phyloP scores from a whole-genome alignment of 1,140 invertebrate species.

The Sitophilus oryzae region DNA sequence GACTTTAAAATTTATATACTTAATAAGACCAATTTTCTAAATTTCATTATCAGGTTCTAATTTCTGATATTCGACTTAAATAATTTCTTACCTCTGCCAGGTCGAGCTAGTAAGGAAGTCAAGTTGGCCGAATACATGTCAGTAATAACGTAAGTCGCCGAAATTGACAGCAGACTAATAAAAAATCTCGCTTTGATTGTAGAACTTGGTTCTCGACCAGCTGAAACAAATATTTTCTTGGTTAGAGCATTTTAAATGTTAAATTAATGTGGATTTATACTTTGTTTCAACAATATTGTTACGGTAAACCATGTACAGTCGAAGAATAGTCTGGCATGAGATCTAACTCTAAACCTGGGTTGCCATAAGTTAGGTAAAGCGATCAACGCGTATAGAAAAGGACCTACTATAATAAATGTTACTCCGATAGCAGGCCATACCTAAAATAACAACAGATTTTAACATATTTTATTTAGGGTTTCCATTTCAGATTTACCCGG shows the following conservation, averaged over 20 bases:
- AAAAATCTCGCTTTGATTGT: slow-evolving; percentile 56
- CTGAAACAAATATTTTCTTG: slow-evolving; percentile 29
- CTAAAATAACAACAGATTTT: slow-evolving; percentile 43
- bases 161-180: slow-evolving; percentile 56
- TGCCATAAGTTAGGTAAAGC: slow-evolving; percentile 51
- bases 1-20: too few species aligned
- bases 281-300: slow-evolving; percentile 60
- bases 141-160: slow-evolving; percentile 64
- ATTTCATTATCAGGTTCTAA: too few species aligned
- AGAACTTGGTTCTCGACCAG: slow-evolving; percentile 50
- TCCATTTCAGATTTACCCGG: too few species aligned
- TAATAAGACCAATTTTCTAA: too few species aligned
- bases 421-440: slow-evolving; percentile 55
- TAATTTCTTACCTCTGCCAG: slow-evolving; percentile 47
- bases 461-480: too few species aligned
- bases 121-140: slow-evolving; percentile 68
- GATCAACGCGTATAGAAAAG: slow-evolving; percentile 52
- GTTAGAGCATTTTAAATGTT: not conserved
- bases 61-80: too few species aligned
- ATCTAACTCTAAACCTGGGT: slow-evolving; percentile 36
- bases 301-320: slow-evolving; percentile 63
- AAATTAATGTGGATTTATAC: slow-evolving; percentile 42
- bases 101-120: slow-evolving; percentile 61
- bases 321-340: slow-evolving; percentile 48
- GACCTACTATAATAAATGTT: slow-evolving; percentile 51